Evolutionary conservation across 2,888 invertebrate species (phyloP), one percentile per base, ranked within the genome.

Genomic region (Salpingus planirostris): DNA sequence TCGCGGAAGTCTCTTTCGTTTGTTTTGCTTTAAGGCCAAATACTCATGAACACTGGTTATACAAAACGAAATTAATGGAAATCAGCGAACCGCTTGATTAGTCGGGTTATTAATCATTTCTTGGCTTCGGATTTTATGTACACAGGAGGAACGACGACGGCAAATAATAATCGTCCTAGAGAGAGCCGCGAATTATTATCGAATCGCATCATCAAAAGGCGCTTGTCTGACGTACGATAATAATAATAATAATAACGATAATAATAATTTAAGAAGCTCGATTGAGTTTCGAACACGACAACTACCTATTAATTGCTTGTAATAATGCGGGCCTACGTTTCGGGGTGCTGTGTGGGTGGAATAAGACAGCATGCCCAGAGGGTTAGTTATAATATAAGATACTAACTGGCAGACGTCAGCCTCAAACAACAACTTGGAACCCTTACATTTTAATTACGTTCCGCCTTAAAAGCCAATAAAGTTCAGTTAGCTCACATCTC

Each of bases 21-120:
- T 35, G 27, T 35, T 30, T 35, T 35, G 22, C 26, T 15, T 35
- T 31, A 27, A 30, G n/a, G n/a, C 24, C 36, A 31, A 36, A 36
- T 36, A 36, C 31, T 31, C 35, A 30, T 30, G 30, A 35, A 35
- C 30, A 35, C 35, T 35, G 35, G 26, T 35, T 36, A 27, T 24
- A 36, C 36, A 36, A 36, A 36, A 36, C 48, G 50, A 55, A 54
- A 56, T 57, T 60, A 58, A 59, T 58, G 57, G 57, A 58, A 59
- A 58, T 57, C 57, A 56, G 46, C 53, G 56, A 55, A 58, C 56
- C 57, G 57, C 51, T 54, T 55, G 54, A 59, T 59, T 55, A 55
- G 54, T 38, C 43, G 42, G 43, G 53, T 54, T 54, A 59, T 60
- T 59, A 60, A 59, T 61, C 58, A 60, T 47, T 45, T 46, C 42